Evolutionary conservation across 2,888 invertebrate genomes (phyloP).

Genomic region (Monoplex corrugatus): DNA sequence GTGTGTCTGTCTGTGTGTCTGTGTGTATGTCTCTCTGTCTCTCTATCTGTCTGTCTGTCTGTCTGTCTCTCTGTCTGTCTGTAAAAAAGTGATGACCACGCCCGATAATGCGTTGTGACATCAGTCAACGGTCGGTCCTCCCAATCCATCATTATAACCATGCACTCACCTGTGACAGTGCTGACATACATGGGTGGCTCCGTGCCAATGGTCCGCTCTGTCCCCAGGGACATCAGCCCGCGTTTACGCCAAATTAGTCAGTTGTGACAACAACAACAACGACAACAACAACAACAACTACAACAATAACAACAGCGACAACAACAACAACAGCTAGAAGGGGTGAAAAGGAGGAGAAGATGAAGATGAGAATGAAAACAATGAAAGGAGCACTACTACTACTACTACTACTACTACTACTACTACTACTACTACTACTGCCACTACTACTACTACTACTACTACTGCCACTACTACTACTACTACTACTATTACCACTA

Average conservation of each 20-base stretch:
- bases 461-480: background rate
- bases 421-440: background rate
- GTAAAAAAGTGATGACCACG: background rate
- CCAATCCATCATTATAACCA: background rate
- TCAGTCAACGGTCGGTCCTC: background rate
- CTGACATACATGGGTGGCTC: no score
- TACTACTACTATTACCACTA: background rate
- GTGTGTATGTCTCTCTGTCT: background rate
- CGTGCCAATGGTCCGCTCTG: no score
- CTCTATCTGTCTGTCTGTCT: background rate
- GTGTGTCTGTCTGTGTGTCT: background rate
- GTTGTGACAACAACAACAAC: no score
- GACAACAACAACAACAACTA: no score
- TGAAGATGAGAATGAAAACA: no score
- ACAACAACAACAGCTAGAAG: background rate
- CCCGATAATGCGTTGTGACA: background rate
- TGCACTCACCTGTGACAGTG: background rate
- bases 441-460: background rate
- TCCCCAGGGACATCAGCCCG: no score
- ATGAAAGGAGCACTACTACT: background rate
- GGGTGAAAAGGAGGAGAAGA: background rate
- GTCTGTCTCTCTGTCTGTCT: background rate
- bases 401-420: constrained; percentile 1
- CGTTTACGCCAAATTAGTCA: no score
- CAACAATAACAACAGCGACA: no score